Evolutionary conservation across 2,888 invertebrate species (phyloP).

Genomic region (Clusia tigrina): DNA sequence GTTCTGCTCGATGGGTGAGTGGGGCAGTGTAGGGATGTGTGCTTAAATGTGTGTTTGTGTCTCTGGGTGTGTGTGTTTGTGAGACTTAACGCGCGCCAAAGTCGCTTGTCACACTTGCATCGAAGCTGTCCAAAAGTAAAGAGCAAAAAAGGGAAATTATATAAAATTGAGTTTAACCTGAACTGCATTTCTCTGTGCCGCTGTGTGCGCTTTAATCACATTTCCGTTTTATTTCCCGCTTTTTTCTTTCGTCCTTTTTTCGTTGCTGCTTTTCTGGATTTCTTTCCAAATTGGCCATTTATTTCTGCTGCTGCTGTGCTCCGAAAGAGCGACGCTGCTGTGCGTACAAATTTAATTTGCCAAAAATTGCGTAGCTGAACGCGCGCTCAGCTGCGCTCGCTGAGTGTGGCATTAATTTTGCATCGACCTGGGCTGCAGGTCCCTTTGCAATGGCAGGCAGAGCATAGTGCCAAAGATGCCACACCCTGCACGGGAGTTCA

Average conservation of each 20-base stretch:
- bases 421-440: too few species aligned
- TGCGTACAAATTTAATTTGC: slow-evolving; percentile 30
- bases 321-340: neutral
- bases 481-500: too few species aligned
- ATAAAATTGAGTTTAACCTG: neutral
- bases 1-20: neutral
- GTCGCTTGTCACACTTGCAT: neutral
- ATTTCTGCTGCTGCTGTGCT: neutral
- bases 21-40: too few species aligned
- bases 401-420: too few species aligned
- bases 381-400: too few species aligned
- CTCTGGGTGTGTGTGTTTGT: too few species aligned
- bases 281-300: slow-evolving; percentile 14
- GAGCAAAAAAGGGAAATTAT: neutral
- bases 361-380: too few species aligned
- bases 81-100: slow-evolving; percentile 16
- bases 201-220: slow-evolving; percentile 28
- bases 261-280: neutral
- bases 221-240: slow-evolving; percentile 18
- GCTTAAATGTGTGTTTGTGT: too few species aligned
- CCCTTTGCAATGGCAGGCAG: too few species aligned
- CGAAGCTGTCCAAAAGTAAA: neutral
- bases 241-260: neutral
- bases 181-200: slow-evolving; percentile 19
- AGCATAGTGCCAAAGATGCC: too few species aligned